Percentiles rank a stretch among this genome's conserved stretches.
phyloP scores from a whole-genome alignment of 2,888 invertebrate species.

The Eustalomyia histrio region DNA sequence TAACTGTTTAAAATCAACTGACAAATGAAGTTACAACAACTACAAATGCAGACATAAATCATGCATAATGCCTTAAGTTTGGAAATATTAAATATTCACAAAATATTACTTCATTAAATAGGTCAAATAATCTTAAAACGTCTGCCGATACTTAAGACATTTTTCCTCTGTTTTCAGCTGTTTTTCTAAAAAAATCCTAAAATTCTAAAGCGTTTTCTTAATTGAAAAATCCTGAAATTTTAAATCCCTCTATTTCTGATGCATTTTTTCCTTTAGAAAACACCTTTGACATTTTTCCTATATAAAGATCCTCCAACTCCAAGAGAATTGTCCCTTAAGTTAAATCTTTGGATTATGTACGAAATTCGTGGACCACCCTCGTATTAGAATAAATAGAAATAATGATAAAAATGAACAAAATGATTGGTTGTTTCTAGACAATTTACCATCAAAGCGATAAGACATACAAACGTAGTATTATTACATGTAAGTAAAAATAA shows the following conservation, averaged over 20 bases:
- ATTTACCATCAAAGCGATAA: conserved; percentile 11
- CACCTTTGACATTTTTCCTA: too few relatives aligned
- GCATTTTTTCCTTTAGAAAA: background rate
- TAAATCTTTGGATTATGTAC: too few relatives aligned
- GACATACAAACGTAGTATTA: background rate
- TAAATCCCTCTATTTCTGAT: background rate
- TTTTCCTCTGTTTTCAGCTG: too few relatives aligned
- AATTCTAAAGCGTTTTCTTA: background rate
- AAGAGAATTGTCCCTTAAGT: too few relatives aligned
- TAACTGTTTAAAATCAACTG: too few relatives aligned
- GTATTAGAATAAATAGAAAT: background rate
- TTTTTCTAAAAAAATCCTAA: background rate
- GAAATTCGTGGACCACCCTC: background rate
- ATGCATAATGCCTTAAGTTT: too few relatives aligned
- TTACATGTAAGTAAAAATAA: conserved; percentile 2
- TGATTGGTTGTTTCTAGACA: conserved; percentile 16
- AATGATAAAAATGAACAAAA: background rate
- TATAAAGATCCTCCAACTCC: too few relatives aligned
- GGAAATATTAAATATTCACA: background rate
- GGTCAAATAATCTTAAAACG: too few relatives aligned
- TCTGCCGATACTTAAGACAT: too few relatives aligned
- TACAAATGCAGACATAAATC: too few relatives aligned
- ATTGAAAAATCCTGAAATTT: background rate
- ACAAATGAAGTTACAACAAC: too few relatives aligned
- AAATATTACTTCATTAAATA: background rate